Conservation (phyloP, 2,888 invertebrate species). For the Tanytarsus gracilentus region DNA sequence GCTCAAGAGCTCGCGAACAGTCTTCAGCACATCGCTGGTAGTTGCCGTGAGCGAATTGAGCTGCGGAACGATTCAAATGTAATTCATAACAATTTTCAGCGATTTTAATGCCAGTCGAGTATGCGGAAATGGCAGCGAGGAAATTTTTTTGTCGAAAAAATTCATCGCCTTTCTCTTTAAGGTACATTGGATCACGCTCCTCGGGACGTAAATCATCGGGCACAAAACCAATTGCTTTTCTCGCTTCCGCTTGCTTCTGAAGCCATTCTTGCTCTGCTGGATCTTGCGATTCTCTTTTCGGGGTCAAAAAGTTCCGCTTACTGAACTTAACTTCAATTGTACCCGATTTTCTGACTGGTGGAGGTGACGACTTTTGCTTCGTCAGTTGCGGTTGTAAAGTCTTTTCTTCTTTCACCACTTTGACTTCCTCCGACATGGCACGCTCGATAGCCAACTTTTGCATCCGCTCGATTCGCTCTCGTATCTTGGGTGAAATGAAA, state of each 20-base stretch:
- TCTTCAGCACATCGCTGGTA: constrained; percentile 57
- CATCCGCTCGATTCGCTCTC: constrained; percentile 53
- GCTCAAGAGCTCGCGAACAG: constrained; percentile 59
- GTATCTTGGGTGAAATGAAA: constrained; percentile 47
- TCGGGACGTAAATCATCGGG: constrained; percentile 65
- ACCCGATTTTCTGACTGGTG: constrained; percentile 49
- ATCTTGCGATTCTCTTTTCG: constrained; percentile 62
- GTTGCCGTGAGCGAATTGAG: constrained; percentile 69
- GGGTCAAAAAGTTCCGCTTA: constrained; percentile 68
- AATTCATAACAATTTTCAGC: constrained; percentile 63
- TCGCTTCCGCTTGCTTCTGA: constrained; percentile 63
- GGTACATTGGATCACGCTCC: constrained; percentile 73
- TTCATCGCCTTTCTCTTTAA: constrained; percentile 70
- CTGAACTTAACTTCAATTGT: constrained; percentile 62
- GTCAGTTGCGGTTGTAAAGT: constrained; percentile 35
- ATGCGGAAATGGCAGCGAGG: constrained; percentile 72
- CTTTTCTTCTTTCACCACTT: constrained; percentile 33
- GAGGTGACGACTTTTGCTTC: constrained; percentile 44
- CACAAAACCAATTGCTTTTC: constrained; percentile 57
- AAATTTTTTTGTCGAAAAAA: constrained; percentile 67
- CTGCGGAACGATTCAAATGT: constrained; percentile 66
- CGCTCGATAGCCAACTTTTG: constrained; percentile 51
- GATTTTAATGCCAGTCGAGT: constrained; percentile 65
- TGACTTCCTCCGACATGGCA: too few relatives aligned
- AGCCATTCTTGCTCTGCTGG: constrained; percentile 72